Evolutionary conservation across 2,113 vertebrate genomes (phyloP).

Genomic region (Lonchura striata): DNA sequence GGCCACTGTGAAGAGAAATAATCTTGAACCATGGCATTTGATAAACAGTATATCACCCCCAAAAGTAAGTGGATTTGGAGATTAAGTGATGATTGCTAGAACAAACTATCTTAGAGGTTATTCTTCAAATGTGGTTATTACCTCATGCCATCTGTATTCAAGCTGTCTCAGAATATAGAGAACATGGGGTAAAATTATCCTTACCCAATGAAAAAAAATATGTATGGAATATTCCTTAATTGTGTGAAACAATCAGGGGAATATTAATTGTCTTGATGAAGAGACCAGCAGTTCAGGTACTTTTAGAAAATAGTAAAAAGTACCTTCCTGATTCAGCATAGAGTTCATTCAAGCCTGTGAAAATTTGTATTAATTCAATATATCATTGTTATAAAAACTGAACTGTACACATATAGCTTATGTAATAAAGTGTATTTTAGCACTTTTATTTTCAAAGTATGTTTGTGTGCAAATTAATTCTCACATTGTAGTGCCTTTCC

Average conservation of each 20-base stretch:
- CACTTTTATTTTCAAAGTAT: constrained; percentile 36
- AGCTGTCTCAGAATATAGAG: neutral
- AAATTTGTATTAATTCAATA: constrained; percentile 59
- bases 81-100: neutral
- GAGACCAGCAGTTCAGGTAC: neutral
- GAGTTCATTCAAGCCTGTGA: constrained; percentile 34
- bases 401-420: neutral
- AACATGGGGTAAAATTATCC: neutral
- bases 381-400: constrained; percentile 39
- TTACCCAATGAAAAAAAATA: neutral
- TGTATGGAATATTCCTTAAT: neutral
- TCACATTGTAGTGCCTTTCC: neutral
- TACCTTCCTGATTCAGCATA: constrained; percentile 15
- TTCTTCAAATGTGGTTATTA: neutral
- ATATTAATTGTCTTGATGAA: constrained; percentile 41
- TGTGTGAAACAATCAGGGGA: neutral
- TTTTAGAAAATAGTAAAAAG: constrained; percentile 6
- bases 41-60: neutral
- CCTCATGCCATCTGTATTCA: neutral
- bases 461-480: neutral
- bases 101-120: neutral
- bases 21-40: neutral
- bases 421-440: constrained; percentile 44
- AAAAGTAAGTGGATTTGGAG: neutral
- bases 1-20: neutral